Conservation (phyloP, 2,888 invertebrate species). For the Liopterus haemorrhoidalis region DNA sequence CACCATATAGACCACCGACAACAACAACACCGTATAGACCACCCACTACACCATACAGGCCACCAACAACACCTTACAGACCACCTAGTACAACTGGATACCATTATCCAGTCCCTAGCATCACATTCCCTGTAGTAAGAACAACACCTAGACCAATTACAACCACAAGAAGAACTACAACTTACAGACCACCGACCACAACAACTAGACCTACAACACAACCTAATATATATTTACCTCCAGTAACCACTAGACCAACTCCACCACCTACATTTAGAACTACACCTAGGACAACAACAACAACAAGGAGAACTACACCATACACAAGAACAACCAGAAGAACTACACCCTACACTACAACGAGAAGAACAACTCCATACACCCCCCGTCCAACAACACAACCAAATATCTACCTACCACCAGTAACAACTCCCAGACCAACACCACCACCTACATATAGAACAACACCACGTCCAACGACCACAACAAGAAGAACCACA, state of each 20-base stretch:
- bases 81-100: slow-evolving; percentile 4
- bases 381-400: neutral
- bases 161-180: slow-evolving; percentile 5
- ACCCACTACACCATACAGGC: slow-evolving; percentile 6
- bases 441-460: neutral
- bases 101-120: neutral
- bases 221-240: neutral
- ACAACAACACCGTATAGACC: slow-evolving; percentile 4
- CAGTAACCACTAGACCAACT: neutral
- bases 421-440: no score
- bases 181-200: slow-evolving; percentile 1
- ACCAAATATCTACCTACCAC: no score
- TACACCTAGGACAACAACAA: no score
- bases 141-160: neutral
- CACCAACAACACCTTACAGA: slow-evolving; percentile 7
- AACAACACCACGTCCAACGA: no score
- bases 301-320: slow-evolving; percentile 1
- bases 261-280: slow-evolving; percentile 1
- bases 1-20: slow-evolving; percentile 7
- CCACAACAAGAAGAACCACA: neutral
- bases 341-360: slow-evolving; percentile 3
- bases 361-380: neutral
- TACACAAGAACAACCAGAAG: slow-evolving; percentile 1
- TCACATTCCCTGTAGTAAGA: neutral
- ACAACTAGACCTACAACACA: no score